A percentile compares a stretch with the other conserved stretches of the same genome.
Conservation (phyloP, 2,113 vertebrate genomes). For the Mobula hypostoma region DNA sequence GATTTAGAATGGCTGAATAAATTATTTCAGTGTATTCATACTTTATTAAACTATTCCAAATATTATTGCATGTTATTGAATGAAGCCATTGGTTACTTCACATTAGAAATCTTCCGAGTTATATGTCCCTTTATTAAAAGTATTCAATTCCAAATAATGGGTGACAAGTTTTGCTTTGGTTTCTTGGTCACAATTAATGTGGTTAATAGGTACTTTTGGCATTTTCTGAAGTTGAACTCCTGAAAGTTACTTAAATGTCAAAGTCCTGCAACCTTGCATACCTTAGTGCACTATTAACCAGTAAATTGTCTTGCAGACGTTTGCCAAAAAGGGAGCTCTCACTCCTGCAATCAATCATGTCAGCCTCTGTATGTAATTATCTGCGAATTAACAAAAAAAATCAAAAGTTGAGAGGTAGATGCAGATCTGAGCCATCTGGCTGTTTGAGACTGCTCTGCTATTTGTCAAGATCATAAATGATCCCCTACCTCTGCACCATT, state of each 20-base stretch:
- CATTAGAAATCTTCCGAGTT: too few species aligned
- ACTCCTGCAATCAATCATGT: not conserved
- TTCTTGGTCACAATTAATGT: not conserved
- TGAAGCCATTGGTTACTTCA: too few species aligned
- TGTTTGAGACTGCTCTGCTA: too few species aligned
- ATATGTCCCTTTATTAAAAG: too few species aligned
- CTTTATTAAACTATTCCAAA: too few species aligned
- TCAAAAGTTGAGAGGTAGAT: too few species aligned
- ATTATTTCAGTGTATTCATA: too few species aligned
- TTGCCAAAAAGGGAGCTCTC: not conserved
- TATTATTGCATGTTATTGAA: too few species aligned
- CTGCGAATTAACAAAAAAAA: not conserved
- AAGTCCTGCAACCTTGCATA: not conserved
- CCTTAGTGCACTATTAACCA: not conserved
- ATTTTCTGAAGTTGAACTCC: not conserved
- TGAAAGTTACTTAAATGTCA: not conserved
- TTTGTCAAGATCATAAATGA: too few species aligned
- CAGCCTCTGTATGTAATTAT: not conserved
- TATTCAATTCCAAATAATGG: not conserved
- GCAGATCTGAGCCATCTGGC: too few species aligned
- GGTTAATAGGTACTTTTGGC: not conserved
- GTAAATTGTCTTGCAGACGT: not conserved
- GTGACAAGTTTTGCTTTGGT: not conserved
- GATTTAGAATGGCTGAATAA: too few species aligned
- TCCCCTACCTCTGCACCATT: too few species aligned